Evolutionary conservation across 2,113 vertebrate species (phyloP), one percentile per base, ranked within the genome.

Genomic region (Machaerirhynchus nigripectus): DNA sequence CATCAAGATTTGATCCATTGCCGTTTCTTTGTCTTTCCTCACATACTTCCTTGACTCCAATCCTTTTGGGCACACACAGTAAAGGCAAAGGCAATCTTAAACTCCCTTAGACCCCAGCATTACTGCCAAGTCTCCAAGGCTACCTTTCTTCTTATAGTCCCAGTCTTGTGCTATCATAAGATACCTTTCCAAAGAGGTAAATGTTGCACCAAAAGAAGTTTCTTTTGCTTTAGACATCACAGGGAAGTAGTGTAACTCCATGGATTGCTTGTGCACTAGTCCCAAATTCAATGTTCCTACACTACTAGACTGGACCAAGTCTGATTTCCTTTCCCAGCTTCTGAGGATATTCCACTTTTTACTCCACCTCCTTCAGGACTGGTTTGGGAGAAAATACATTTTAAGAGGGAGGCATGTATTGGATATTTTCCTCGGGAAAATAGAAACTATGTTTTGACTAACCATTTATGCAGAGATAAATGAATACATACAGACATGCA

Each of bases 1-100:
- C 46, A 33, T n/a, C 1, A 5, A 49, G 28, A 61, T 50, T 46
- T 50, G 26, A 35, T 71, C 33, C 30, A 52, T 6, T 7, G 1
- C 30, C 19, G 1, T 27, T 85, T 79, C 47, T 46, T 75, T 37
- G 9, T 61, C 26, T 69, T 37, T 59, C 37, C 26, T 31, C 44
- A 26, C 6, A 9, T n/a, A 13, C 0, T 14, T 65, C 17, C 46
- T 56, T 63, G 52, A 30, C 23, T 83, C 17, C 16, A 50, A 2
- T n/a, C 35, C 24, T 69, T 55, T 56, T n/a, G n/a, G n/a, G 17
- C 1, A 0, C 1, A 0, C 76, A 15, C 13, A 7, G 2, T 17
- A 26, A 68, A 76, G 37, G 28, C 37, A 73, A 86, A 76, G 10
- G 31, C 18, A n/a, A 60, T 24, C 19, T 24, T n/a, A n/a, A 44